These are phyloP conservation scores for Harpalus rufipes DNA, from an alignment of 2,888 invertebrate genomes.

Conservation along the genomic window DNA sequence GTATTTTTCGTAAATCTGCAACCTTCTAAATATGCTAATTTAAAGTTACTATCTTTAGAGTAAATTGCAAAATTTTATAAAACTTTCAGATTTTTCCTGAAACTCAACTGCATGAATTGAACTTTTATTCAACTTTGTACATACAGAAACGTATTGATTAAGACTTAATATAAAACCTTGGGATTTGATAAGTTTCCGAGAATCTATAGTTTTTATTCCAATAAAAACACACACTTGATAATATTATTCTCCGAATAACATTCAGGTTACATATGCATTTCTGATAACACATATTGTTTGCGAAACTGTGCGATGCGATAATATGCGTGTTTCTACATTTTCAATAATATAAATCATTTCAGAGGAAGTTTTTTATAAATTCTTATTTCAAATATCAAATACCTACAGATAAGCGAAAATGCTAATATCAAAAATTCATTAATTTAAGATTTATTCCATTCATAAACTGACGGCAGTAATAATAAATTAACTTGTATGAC, in stretches of 20 bases:
- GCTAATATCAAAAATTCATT: too few species aligned
- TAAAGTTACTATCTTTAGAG: neutral
- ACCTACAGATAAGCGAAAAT: too few species aligned
- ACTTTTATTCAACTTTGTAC: neutral
- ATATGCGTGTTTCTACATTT: neutral
- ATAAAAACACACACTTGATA: neutral
- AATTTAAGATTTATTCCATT: too few species aligned
- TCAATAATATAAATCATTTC: too few species aligned
- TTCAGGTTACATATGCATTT: constrained; percentile 2
- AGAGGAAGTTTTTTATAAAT: too few species aligned
- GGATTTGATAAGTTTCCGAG: neutral
- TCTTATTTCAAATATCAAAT: too few species aligned
- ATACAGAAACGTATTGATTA: neutral
- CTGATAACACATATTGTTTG: neutral
- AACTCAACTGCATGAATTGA: too few species aligned
- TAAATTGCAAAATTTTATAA: neutral
- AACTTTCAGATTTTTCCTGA: too few species aligned
- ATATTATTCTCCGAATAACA: neutral
- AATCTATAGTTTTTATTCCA: neutral
- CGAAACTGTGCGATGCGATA: neutral
- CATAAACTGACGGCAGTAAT: too few species aligned
- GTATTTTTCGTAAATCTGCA: neutral
- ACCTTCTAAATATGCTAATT: neutral
- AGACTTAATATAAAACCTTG: neutral
- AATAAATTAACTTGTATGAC: too few species aligned